Evolutionary conservation across 2,888 invertebrate genomes (phyloP), one percentile per base, ranked within the genome.

Genomic region (Rotaria magnacalcarata): DNA sequence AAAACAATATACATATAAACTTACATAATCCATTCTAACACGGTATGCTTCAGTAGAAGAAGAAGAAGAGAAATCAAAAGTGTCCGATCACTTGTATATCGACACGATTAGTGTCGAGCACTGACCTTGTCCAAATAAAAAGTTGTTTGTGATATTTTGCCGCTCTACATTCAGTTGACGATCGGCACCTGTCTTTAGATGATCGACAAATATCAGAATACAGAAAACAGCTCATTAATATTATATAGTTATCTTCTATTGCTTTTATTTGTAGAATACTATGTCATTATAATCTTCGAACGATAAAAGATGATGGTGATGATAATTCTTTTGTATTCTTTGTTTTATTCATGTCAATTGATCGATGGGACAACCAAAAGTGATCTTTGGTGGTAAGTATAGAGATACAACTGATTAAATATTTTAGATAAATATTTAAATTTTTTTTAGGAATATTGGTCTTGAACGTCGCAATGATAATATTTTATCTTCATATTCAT

Each of bases 371-470:
- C 34, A 34, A 41, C 34, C 16, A 34, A 34, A 67, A 14, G 19
- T 41, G 67, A 67, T 34, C 34, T 67, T 34, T 67, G 67, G 67
- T 67, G 67, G 67, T 67, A 67, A 67, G 34, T 6, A 67, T 0
- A 34, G 34, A 16, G 34, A 34, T 41, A 27, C 52, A 52, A 16
- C 1, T 4, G 34, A 34, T 27, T 1, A 34, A 67, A 67, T 34
- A 19, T 4, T 4, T 34, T 19, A 34, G 54, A 54, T 54, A 54
- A 54, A 21, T 54, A 54, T 54, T 54, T 54, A 24, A 24, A 6
- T 34, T 75, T 41, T 41, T 21, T 75, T 47, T 47, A 80, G 80
- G 80, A 80, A 80, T 80, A 80, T 80, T 80, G 80, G 80, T n/a
- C 47, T 80, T 43, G 24, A 47, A 47, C 47, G 19, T 47, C 24